Percentiles rank a stretch among this genome's conserved stretches.
phyloP scores from a whole-genome alignment of 2,888 invertebrate species.

The Trisateles emortualis region DNA sequence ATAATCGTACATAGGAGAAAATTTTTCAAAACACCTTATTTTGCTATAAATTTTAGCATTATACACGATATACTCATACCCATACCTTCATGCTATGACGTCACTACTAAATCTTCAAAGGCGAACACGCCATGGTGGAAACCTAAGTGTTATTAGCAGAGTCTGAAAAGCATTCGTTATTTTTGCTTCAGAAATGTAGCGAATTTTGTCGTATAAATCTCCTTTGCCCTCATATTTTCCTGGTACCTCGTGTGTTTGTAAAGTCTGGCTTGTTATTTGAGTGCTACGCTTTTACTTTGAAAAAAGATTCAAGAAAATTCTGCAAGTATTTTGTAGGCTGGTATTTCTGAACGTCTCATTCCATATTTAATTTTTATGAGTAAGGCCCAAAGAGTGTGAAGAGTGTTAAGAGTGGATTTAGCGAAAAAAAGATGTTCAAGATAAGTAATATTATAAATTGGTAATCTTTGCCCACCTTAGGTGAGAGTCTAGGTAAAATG shows the following conservation, averaged over 20 bases:
- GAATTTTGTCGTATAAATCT: constrained; percentile 14
- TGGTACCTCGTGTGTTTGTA: background rate
- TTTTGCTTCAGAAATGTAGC: constrained; percentile 22
- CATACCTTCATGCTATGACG: constrained; percentile 7
- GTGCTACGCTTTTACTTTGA: background rate
- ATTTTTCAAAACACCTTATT: too few species aligned
- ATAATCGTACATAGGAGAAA: too few species aligned
- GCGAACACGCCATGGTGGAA: constrained; percentile 10
- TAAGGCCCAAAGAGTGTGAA: too few species aligned
- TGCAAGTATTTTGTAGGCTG: background rate
- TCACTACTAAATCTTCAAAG: constrained; percentile 18
- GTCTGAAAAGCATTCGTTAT: constrained; percentile 20
- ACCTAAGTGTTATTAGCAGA: constrained; percentile 24
- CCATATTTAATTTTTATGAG: too few species aligned
- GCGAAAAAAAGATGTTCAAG: too few species aligned
- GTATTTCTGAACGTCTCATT: too few species aligned
- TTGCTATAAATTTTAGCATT: background rate
- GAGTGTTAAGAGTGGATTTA: too few species aligned
- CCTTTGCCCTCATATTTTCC: constrained; percentile 13
- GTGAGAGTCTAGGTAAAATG: too few species aligned
- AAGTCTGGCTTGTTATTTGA: background rate
- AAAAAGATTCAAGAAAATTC: background rate
- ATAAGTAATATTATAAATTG: too few species aligned
- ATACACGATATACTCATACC: background rate
- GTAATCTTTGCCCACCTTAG: too few species aligned